These are phyloP conservation scores for Agonopterix alstromeriana DNA, from an alignment of 2,888 invertebrate species.

Conservation along the genomic window DNA sequence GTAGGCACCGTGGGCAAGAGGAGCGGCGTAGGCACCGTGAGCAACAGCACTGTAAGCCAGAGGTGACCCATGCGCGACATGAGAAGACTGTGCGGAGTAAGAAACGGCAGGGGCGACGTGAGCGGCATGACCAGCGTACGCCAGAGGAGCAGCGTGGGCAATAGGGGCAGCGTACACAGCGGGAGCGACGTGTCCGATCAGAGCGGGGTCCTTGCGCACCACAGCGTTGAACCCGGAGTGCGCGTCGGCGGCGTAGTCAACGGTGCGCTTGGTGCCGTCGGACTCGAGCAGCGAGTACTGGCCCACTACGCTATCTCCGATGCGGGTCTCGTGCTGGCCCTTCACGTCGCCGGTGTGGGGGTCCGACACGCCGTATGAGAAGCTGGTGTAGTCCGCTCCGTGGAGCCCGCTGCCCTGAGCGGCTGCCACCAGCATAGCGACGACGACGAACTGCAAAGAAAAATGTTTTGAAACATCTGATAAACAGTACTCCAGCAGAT, in stretches of 20 bases:
- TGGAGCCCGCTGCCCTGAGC: slow-evolving; percentile 58
- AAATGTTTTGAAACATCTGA: neutral
- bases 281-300: slow-evolving; percentile 73
- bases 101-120: slow-evolving; percentile 8
- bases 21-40: slow-evolving; percentile 11
- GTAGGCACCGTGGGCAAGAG: slow-evolving; percentile 22
- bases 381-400: slow-evolving; percentile 59
- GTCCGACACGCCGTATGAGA: slow-evolving; percentile 66
- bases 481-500: too few species aligned
- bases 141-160: slow-evolving; percentile 24
- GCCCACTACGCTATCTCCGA: slow-evolving; percentile 79
- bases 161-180: slow-evolving; percentile 43
- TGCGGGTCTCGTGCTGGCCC: slow-evolving; percentile 79
- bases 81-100: slow-evolving; percentile 1
- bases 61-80: slow-evolving; percentile 11
- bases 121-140: slow-evolving; percentile 16
- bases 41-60: slow-evolving; percentile 9
- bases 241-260: slow-evolving; percentile 71
- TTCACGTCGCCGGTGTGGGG: slow-evolving; percentile 70
- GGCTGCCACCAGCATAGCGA: slow-evolving; percentile 62
- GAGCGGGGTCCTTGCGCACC: slow-evolving; percentile 42
- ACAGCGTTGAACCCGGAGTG: slow-evolving; percentile 59
- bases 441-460: slow-evolving; percentile 57
- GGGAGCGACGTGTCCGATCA: slow-evolving; percentile 33
- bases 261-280: slow-evolving; percentile 79